Base-by-base conservation (phyloP, 2,888 invertebrate species). In the Megamerina dolium region DNA sequence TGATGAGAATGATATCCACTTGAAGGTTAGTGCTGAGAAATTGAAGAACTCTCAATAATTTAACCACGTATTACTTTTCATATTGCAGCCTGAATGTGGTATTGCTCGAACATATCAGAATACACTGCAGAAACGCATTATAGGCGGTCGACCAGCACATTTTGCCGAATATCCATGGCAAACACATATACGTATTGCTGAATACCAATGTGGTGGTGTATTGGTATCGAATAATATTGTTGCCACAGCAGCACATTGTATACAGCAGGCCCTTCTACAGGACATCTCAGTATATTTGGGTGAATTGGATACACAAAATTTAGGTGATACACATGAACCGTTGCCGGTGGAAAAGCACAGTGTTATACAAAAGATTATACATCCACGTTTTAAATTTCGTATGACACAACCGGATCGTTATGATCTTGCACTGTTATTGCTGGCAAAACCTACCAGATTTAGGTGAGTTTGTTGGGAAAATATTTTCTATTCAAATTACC, bases 161-260 rank as follows among this genome's bases (percentile, higher is more conserved):
- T 87, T 79, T 35, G 72, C 70, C 0, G 87, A 87, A 72, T 85
- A 86, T 60, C 88, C 89, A 0, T 89, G 88, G 88, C 88, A 88
- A 64, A 87, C 86, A 0, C 88, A 88, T 57, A 84, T 89, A 48
- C 79, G 88, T 60, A 87, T 88, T 54, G 80, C 82, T 0, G 83
- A 85, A 54, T 88, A 83, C 60, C 88, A 88, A 59, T 89, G 88
- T 58, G 88, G 89, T 2, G 88, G 88, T 1, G 87, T 87, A 0
- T 68, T 88, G 76, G 83, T 88, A 23, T 86, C 85, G 3, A 76
- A 79, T 1, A 77, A 78, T 66, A 66, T 68, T 56, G 83, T 88
- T 3, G 85, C 86, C 1, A 88, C 87, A 0, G 87, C 87, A 0
- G 89, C 87, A 0, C 89, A 89, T 64, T 89, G 88, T 65, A 85